These are phyloP conservation scores for Pogonocherus hispidulus DNA, from an alignment of 2,888 invertebrate genomes.

Conservation along the genomic window DNA sequence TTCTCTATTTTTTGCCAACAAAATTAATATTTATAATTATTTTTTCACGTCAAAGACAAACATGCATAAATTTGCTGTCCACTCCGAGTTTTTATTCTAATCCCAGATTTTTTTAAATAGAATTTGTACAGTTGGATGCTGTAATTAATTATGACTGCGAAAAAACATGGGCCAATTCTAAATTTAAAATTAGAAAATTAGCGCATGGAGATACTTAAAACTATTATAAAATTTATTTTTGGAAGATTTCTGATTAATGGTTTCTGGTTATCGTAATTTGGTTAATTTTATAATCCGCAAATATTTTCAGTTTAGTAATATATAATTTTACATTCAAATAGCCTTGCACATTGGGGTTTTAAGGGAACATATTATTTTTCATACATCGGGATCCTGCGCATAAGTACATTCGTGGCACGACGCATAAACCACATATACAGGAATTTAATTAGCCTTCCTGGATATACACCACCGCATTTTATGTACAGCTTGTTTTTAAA, in stretches of 20 bases:
- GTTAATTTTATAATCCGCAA: no score
- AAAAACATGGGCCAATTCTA: slow-evolving; percentile 29
- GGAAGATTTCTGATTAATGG: slow-evolving; percentile 5
- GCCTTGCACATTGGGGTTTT: no score
- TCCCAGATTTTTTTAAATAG: slow-evolving; percentile 31
- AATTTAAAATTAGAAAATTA: slow-evolving; percentile 29
- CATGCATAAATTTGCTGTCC: slow-evolving; percentile 43
- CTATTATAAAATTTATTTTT: slow-evolving; percentile 29
- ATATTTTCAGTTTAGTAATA: no score
- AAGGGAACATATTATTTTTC: no score
- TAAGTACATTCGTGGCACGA: no score
- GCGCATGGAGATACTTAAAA: slow-evolving; percentile 22
- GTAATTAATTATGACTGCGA: slow-evolving; percentile 25
- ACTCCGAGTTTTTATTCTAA: slow-evolving; percentile 36
- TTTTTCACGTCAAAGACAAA: slow-evolving; percentile 32
- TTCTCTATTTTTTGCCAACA: slow-evolving; percentile 47
- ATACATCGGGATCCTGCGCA: no score
- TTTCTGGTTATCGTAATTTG: neutral
- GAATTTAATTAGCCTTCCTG: no score
- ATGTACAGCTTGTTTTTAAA: no score
- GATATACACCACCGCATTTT: no score
- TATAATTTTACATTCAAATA: no score
- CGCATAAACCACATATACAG: no score
- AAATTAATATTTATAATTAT: slow-evolving; percentile 52
- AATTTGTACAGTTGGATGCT: neutral